Base-by-base conservation (phyloP, 2,888 invertebrate species). In the Phortica magna region DNA sequence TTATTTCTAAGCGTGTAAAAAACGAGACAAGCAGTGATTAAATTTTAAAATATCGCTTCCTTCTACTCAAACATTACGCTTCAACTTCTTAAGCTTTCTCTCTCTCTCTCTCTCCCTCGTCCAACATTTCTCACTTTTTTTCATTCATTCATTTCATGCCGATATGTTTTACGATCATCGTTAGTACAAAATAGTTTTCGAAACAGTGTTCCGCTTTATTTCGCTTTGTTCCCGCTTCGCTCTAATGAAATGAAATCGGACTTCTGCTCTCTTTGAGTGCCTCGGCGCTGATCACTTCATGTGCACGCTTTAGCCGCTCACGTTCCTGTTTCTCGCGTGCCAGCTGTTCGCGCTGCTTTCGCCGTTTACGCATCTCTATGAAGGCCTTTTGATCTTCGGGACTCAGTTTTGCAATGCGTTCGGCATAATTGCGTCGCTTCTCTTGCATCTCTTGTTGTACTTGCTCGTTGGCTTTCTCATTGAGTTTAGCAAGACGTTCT, bases 351-450 rank as follows among this genome's bases (percentile, higher is more conserved):
- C 85, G 76, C 79, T 83, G 83, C 80, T 89, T 90, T 77, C 90
- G 87, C 65, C 84, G 81, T 78, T 88, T 88, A 77, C 91, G 88
- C 80, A 85, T 83, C 75, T 91, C 89, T 39, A 89, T 83, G 83
- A 91, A 91, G 76, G 82, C 81, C 73, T 79, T 77, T 55, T 89
- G 91, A 75, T 90, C 88, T 80, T 91, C 91, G 48, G 90, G 90
- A 59, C 87, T 84, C 7, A 92, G 83, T 0, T 83, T 82, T 10
- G 87, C 79, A 19, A 92, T 81, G 22, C 91, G 88, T 42, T 85
- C 82, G 14, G 88, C 85, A 17, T 91, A 85, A 10, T 85, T 83
- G 42, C 85, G 86, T 57, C 84, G 78, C 74, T 88, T 84, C 74
- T 87, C 84, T 41, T 81, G 83, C 67, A 85, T 75, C 17, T 78